A percentile compares a stretch with the other conserved stretches of the same genome.
These are phyloP conservation scores for Microplitis deprimator DNA, from an alignment of 2,888 invertebrate species.

Conservation along the genomic window DNA sequence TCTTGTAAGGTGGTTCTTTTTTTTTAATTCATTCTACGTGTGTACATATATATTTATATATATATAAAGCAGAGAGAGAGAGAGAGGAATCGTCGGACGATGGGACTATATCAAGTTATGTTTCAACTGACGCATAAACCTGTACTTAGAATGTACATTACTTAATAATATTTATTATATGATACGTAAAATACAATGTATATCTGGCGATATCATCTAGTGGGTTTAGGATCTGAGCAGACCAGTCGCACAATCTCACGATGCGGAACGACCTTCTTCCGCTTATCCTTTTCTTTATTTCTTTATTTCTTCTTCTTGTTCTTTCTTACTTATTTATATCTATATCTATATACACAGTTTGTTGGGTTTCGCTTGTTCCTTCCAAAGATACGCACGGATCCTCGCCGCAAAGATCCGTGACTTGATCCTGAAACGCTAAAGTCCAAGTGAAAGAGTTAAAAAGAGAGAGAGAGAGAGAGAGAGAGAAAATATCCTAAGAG, in stretches of 20 bases:
- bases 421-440: constrained; percentile 25
- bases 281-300: constrained; percentile 14
- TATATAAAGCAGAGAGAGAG: too few relatives aligned
- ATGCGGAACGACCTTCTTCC: constrained; percentile 23
- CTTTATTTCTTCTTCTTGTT: constrained; percentile 25
- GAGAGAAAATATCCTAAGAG: constrained; percentile 13
- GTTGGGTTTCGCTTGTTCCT: constrained; percentile 18
- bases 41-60: too few relatives aligned
- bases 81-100: too few relatives aligned
- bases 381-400: constrained; percentile 32
- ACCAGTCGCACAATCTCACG: constrained; percentile 1
- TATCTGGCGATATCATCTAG: constrained; percentile 67
- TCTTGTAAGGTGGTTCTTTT: too few relatives aligned
- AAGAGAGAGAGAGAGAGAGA: constrained; percentile 1
- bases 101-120: background rate
- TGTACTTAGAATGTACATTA: background rate
- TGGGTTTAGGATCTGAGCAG: constrained; percentile 59
- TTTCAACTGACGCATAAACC: background rate
- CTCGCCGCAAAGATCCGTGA: constrained; percentile 38
- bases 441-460: background rate
- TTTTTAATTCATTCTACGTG: too few relatives aligned
- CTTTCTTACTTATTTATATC: constrained; percentile 4
- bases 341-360: background rate
- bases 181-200: background rate
- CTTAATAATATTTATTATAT: background rate